phyloP scores from a whole-genome alignment of 2,113 vertebrate species.

The Formicarius rufipectus region DNA sequence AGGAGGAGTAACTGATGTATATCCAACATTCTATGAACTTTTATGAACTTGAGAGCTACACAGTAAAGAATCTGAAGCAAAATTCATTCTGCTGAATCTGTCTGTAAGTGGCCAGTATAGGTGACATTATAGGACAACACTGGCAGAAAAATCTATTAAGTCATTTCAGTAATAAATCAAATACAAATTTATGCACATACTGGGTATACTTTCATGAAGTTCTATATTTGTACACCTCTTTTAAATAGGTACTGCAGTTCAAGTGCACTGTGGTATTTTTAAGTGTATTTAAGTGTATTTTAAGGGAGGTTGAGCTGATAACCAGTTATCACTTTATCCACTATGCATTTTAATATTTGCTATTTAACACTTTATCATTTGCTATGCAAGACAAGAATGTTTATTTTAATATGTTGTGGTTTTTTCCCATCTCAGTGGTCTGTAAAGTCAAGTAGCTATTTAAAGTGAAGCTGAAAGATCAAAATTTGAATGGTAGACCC shows the following conservation, averaged over 20 bases:
- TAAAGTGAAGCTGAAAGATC: neutral
- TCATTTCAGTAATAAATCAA: neutral
- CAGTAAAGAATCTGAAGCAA: accelerated
- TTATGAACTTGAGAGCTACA: neutral
- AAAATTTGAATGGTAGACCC: accelerated
- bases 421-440: neutral
- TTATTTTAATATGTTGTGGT: neutral
- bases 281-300: too few species aligned
- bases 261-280: neutral
- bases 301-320: neutral
- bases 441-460: neutral
- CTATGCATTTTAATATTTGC: neutral
- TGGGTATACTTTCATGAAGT: neutral
- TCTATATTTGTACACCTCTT: neutral
- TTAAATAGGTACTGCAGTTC: neutral
- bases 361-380: neutral
- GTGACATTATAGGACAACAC: neutral
- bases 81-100: neutral
- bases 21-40: neutral
- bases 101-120: neutral
- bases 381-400: neutral
- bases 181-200: neutral
- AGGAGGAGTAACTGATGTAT: neutral
- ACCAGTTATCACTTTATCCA: neutral
- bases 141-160: neutral